phyloP scores from a whole-genome alignment of 2,113 vertebrate genomes.

The Ctenodactylus gundi region DNA sequence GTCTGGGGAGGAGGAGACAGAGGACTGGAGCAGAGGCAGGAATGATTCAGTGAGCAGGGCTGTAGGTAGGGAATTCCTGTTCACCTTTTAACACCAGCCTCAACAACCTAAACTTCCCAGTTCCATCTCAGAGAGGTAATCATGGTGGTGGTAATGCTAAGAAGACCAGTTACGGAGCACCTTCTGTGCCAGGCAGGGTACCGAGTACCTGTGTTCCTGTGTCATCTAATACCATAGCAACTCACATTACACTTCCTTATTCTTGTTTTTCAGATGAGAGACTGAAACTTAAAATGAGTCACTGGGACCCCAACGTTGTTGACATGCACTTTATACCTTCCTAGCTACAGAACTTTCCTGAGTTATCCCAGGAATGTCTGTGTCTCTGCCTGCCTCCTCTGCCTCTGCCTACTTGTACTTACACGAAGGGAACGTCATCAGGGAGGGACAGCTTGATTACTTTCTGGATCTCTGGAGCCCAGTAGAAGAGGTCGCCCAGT shows the following conservation, averaged over 20 bases:
- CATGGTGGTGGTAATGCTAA: neutral
- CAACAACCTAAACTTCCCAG: no score
- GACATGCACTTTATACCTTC: neutral
- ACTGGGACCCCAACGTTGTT: neutral
- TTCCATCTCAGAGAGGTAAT: neutral
- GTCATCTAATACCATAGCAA: neutral
- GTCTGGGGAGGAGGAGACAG: neutral
- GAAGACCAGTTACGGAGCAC: neutral
- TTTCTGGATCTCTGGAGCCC: neutral
- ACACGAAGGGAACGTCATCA: neutral
- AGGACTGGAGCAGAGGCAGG: neutral
- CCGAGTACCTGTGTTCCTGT: neutral
- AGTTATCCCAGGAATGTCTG: neutral
- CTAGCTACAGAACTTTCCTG: neutral
- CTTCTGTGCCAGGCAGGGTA: no score
- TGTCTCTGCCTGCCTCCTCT: neutral
- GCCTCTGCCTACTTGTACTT: neutral
- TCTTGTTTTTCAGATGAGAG: neutral
- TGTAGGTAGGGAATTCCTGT: neutral
- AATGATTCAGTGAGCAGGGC: no score
- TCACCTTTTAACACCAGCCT: neutral
- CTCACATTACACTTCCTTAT: no score
- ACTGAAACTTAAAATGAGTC: neutral
- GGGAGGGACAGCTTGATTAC: neutral
- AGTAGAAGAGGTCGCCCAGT: neutral